These are phyloP conservation scores for Pristionchus exspectatus DNA, from an alignment of 2,888 invertebrate species.

Conservation along the genomic window DNA sequence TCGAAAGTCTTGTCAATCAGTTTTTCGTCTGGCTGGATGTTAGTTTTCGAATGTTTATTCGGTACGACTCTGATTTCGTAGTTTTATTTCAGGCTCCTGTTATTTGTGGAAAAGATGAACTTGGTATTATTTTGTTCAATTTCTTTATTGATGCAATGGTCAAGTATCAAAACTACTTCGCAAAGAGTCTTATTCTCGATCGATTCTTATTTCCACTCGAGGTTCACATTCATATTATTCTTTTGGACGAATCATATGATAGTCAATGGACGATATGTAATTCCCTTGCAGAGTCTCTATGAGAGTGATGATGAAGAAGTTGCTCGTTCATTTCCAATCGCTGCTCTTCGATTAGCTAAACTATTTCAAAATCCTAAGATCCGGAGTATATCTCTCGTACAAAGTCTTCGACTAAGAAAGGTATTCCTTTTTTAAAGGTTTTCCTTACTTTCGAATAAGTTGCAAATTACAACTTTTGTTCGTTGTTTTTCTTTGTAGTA, in stretches of 20 bases:
- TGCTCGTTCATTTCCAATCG: neutral
- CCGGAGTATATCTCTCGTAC: neutral
- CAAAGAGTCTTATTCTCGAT: conserved; percentile 54
- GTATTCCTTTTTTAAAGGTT: neutral
- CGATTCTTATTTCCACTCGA: conserved; percentile 53
- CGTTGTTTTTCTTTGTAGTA: neutral
- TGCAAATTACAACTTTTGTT: neutral
- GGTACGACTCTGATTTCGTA: neutral
- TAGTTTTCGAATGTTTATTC: neutral
- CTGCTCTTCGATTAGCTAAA: neutral
- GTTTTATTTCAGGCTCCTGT: neutral
- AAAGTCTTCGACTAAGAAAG: neutral
- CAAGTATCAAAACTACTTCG: conserved; percentile 24
- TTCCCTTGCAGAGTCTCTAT: neutral
- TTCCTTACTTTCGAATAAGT: neutral
- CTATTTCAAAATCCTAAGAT: neutral
- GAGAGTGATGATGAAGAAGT: neutral
- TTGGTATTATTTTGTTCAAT: conserved; percentile 22
- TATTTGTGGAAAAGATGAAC: neutral
- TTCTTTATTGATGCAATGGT: conserved; percentile 53
- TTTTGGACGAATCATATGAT: neutral
- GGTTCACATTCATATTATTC: neutral
- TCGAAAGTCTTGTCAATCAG: neutral
- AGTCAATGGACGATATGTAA: neutral
- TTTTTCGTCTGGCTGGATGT: neutral